Evolutionary conservation across 2,113 vertebrate genomes (phyloP), one percentile per base, ranked within the genome.

Genomic region (Tricholaema leucomelas): DNA sequence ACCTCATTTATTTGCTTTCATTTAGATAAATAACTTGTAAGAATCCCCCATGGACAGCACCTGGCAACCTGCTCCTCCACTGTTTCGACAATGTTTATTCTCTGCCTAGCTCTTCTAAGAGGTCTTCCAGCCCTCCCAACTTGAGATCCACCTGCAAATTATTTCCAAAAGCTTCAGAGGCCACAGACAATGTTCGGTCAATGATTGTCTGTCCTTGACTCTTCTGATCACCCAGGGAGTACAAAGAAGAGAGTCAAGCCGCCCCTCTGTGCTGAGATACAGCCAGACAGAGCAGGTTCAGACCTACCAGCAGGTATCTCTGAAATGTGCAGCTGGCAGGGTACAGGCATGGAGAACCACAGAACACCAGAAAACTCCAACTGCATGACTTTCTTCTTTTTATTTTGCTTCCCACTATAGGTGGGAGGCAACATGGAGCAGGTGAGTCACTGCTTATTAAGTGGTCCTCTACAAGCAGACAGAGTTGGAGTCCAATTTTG

Each of bases 241-340:
- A 30, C 21, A 46, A 71, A 48, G 61, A 77, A 78, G 23, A 40
- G 54, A 75, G 33, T 84, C n/a, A 80, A 74, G 10, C n/a, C 28
- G 18, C 38, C 20, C 12, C 33, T 61, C 48, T 16, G 33, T 60
- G 35, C 42, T 44, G 24, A 54, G 65, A 88, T 17, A 59, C 35
- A 77, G 23, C 4, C 81, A 79, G 65, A 23, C 54, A 55, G 54
- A 64, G 44, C 0, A 1, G 82, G 52, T 28, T 82, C 61, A 65
- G 58, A 72, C 30, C 9, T 66, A 61, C 24, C 59, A 81, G 59
- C 16, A 64, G 50, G 27, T 30, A 59, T n/a, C 63, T 85, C 46
- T 64, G 65, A 84, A 85, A 78, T 30, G n/a, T 0, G 0, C 3
- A 38, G 65, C 33, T n/a, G 21, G 28, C 0, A 0, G 24, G 31